phyloP scores from a whole-genome alignment of 2,113 vertebrate species.

The Sitta europaea region DNA sequence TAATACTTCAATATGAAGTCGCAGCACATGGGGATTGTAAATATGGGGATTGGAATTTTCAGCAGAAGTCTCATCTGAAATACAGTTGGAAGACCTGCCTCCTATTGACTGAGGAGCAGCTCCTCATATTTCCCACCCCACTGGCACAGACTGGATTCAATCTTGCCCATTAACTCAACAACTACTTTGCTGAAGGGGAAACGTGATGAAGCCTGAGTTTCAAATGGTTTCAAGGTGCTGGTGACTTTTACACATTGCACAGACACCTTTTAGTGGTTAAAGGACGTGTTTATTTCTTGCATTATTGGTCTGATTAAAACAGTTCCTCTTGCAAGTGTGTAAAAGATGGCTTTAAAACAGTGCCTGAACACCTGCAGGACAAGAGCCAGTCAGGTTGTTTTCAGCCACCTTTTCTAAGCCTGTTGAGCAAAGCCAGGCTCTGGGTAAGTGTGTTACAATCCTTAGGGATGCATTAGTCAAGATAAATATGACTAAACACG shows the following conservation, averaged over 20 bases:
- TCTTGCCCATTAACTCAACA: conserved; percentile 20
- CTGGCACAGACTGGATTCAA: neutral
- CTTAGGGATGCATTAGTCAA: neutral
- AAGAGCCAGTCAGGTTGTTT: neutral
- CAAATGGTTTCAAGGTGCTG: conserved; percentile 54
- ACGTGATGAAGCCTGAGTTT: neutral
- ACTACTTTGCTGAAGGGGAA: conserved; percentile 15
- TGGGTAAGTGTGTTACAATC: neutral
- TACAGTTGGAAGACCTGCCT: neutral
- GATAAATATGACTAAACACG: neutral
- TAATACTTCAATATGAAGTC: neutral
- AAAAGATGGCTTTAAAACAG: conserved; percentile 31
- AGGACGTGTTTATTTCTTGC: conserved; percentile 32
- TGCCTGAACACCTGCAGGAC: neutral
- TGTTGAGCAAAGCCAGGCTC: neutral
- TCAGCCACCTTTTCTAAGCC: neutral
- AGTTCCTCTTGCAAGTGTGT: conserved; percentile 16
- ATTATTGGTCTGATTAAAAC: conserved; percentile 45
- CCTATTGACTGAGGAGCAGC: neutral
- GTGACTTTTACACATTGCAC: conserved; percentile 54
- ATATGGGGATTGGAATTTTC: neutral
- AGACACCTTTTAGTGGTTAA: conserved; percentile 32
- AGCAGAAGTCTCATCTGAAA: neutral
- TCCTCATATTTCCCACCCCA: neutral
- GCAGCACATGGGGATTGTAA: neutral